Conservation (phyloP, 2,797 vertebrate species). For the Myripristis jacobus region DNA sequence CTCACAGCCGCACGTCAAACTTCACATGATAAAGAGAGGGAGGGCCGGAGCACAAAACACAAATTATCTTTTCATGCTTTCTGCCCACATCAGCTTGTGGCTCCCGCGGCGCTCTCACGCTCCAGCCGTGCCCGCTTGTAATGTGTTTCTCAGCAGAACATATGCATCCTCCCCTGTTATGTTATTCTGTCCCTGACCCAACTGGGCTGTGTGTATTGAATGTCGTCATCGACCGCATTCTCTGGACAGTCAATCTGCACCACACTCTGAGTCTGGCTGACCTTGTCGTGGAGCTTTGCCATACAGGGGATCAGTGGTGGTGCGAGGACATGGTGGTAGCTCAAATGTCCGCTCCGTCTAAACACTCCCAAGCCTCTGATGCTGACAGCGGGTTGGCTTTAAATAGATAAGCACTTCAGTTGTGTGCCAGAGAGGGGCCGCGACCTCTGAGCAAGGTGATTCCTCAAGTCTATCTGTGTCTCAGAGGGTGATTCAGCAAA, state of each 20-base stretch:
- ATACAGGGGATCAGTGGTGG: constrained; percentile 79
- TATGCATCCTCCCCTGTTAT: constrained; percentile 33
- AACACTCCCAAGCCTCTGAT: constrained; percentile 50
- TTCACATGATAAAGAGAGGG: constrained; percentile 49
- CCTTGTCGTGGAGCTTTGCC: constrained; percentile 73
- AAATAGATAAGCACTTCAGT: constrained; percentile 86
- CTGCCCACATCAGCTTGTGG: not conserved
- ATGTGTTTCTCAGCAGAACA: constrained; percentile 15
- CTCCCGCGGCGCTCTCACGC: constrained; percentile 1
- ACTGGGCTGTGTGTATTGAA: constrained; percentile 37
- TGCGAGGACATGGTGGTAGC: constrained; percentile 58
- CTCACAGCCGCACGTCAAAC: constrained; percentile 63
- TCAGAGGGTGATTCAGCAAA: constrained; percentile 72
- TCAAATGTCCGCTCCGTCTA: constrained; percentile 71
- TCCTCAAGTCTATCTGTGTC: constrained; percentile 55
- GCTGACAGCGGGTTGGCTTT: constrained; percentile 75
- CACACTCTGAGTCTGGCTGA: constrained; percentile 46
- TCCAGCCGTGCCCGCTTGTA: constrained; percentile 4
- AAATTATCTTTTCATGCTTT: constrained; percentile 30
- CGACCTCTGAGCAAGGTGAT: constrained; percentile 69
- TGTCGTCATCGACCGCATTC: constrained; percentile 41
- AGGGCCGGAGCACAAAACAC: constrained; percentile 24
- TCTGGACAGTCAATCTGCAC: constrained; percentile 42
- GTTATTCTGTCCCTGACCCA: constrained; percentile 17
- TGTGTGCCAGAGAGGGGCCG: constrained; percentile 50